Evolutionary conservation across 1,140 invertebrate species (phyloP).

Genomic region (Antheraea mylitta): DNA sequence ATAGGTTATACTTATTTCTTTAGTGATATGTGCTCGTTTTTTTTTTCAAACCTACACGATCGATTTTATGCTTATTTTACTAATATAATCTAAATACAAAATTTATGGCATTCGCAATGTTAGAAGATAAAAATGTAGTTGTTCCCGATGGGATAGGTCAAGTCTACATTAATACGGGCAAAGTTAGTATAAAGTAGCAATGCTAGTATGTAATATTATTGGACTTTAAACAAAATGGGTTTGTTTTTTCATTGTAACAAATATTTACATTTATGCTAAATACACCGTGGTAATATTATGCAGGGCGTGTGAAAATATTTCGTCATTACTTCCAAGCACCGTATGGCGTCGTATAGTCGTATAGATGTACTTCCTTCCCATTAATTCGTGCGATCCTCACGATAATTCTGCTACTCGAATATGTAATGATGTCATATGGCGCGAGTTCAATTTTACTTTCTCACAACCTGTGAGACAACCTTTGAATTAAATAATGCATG

Average conservation of each 20-base stretch:
- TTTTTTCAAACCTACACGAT: too few relatives aligned
- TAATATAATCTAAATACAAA: too few relatives aligned
- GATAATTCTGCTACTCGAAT: slow-evolving; percentile 59
- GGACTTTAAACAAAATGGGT: too few relatives aligned
- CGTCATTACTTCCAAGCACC: slow-evolving; percentile 34
- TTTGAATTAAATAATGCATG: neutral
- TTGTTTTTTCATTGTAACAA: neutral
- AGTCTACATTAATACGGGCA: too few relatives aligned
- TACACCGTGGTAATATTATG: slow-evolving; percentile 19
- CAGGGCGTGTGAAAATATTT: slow-evolving; percentile 54
- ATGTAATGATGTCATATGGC: slow-evolving; percentile 57
- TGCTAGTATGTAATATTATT: too few relatives aligned
- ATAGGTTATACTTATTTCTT: too few relatives aligned
- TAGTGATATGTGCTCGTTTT: too few relatives aligned
- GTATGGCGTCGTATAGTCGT: slow-evolving; percentile 55
- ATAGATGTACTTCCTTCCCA: slow-evolving; percentile 59
- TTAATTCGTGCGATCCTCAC: slow-evolving; percentile 64
- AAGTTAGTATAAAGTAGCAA: too few relatives aligned
- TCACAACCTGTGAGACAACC: neutral
- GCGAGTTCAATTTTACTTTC: slow-evolving; percentile 19
- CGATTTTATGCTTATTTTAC: too few relatives aligned
- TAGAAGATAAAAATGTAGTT: too few relatives aligned
- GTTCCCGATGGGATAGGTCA: too few relatives aligned
- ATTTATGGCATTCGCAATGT: too few relatives aligned
- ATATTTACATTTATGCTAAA: neutral